A percentile compares a stretch with the other conserved stretches of the same genome.
Conservation (phyloP, 2,888 invertebrate species). For the Euplagia quadripunctaria region DNA sequence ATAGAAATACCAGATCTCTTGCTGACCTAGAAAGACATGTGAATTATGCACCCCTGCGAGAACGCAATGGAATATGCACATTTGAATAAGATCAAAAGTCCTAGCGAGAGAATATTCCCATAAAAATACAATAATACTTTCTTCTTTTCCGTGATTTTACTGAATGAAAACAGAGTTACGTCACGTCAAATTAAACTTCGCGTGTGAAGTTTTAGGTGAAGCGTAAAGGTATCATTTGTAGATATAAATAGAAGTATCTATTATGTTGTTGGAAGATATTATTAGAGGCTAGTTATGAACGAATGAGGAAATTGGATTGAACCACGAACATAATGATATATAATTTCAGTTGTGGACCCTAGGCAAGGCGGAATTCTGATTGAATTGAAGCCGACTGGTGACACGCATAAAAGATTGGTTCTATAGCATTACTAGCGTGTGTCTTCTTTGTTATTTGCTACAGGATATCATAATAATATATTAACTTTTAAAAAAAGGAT, state of each 20-base stretch:
- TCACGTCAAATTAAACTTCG: conserved; percentile 9
- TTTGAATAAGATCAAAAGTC: background rate
- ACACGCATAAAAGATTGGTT: too few species aligned
- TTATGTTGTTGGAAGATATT: conserved; percentile 4
- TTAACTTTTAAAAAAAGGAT: too few species aligned
- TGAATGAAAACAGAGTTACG: conserved; percentile 15
- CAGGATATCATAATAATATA: too few species aligned
- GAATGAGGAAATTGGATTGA: background rate
- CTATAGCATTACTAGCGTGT: too few species aligned
- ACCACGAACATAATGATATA: background rate
- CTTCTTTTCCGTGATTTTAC: conserved; percentile 16
- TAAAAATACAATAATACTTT: conserved; percentile 8
- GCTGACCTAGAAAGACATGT: background rate
- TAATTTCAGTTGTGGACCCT: background rate
- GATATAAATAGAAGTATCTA: conserved; percentile 15
- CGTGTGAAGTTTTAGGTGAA: conserved; percentile 14
- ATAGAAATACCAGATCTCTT: background rate
- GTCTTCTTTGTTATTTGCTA: too few species aligned
- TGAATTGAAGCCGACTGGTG: too few species aligned
- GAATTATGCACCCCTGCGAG: background rate
- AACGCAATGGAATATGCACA: background rate
- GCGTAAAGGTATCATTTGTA: conserved; percentile 14
- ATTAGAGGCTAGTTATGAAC: background rate
- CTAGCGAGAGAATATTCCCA: background rate
- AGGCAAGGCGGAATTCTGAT: background rate